Conservation (phyloP, 1,140 invertebrate genomes). For the Plectrocnemia conspersa region DNA sequence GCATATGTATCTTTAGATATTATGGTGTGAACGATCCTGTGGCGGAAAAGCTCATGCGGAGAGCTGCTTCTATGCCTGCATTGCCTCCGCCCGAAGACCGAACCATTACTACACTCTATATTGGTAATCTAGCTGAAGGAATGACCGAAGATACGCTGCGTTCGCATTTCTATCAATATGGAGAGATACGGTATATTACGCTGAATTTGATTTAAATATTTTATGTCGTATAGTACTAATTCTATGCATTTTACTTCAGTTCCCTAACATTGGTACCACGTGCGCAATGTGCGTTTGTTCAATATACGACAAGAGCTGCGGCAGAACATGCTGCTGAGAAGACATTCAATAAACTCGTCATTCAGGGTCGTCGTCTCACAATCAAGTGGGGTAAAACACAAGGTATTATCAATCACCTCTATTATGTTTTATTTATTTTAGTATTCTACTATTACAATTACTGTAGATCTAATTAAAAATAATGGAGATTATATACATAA, state of each 20-base stretch:
- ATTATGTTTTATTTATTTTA: neutral
- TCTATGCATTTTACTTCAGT: slow-evolving; percentile 35
- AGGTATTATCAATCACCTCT: slow-evolving; percentile 44
- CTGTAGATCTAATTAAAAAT: too few relatives aligned
- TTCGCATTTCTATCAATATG: slow-evolving; percentile 91
- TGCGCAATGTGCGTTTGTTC: slow-evolving; percentile 97
- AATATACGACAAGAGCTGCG: slow-evolving; percentile 84
- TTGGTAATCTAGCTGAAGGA: slow-evolving; percentile 87
- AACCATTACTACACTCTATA: slow-evolving; percentile 93
- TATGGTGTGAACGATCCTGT: slow-evolving; percentile 99
- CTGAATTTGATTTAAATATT: neutral
- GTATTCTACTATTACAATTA: too few relatives aligned
- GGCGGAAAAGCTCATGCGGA: slow-evolving; percentile 92
- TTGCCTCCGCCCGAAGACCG: slow-evolving; percentile 93
- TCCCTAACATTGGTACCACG: slow-evolving; percentile 85
- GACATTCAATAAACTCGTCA: slow-evolving; percentile 92
- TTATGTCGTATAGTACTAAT: neutral
- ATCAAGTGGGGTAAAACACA: slow-evolving; percentile 97
- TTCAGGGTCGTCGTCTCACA: slow-evolving; percentile 79
- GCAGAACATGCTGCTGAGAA: slow-evolving; percentile 94
- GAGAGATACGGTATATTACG: slow-evolving; percentile 80
- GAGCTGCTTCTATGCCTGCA: slow-evolving; percentile 91
- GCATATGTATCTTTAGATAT: slow-evolving; percentile 55
- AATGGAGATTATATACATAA: too few relatives aligned
- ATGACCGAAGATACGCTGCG: slow-evolving; percentile 87